These are phyloP conservation scores for Micrastur ruficollis DNA, from an alignment of 2,797 vertebrate species.

Conservation along the genomic window DNA sequence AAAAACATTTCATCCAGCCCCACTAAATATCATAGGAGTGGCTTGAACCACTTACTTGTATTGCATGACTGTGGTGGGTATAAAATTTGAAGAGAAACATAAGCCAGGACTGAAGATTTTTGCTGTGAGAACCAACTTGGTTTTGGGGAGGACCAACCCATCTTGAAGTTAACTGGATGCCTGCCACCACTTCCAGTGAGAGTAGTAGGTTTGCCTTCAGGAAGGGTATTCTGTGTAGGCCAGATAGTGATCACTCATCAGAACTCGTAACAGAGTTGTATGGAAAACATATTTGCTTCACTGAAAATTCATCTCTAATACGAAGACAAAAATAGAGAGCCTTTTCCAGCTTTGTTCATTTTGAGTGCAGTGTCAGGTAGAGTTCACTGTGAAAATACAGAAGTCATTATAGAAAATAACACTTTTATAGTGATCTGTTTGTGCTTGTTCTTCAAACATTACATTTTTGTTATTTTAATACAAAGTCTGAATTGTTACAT, in stretches of 20 bases:
- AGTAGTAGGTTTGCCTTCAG: not conserved
- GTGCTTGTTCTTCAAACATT: not conserved
- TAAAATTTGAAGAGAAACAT: not conserved
- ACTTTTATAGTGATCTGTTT: not conserved
- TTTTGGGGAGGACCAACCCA: not conserved
- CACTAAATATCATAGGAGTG: not conserved
- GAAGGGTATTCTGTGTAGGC: conserved; percentile 1
- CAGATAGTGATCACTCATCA: conserved; percentile 7
- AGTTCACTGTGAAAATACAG: not conserved
- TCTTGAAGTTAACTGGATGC: not conserved
- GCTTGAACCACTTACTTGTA: not conserved
- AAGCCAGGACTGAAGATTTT: not conserved
- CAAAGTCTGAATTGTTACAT: not conserved
- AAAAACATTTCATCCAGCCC: not conserved
- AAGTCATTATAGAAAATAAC: not conserved
- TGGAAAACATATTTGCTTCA: not conserved
- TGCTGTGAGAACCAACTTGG: not conserved
- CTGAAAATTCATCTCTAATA: not conserved
- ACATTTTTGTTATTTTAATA: not conserved
- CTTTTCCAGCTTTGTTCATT: not conserved
- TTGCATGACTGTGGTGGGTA: not conserved
- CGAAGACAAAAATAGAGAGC: not conserved
- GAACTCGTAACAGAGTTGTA: not conserved
- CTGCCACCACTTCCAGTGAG: not conserved
- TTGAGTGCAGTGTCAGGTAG: not conserved